phyloP scores from a whole-genome alignment of 2,113 vertebrate genomes.

The Sula dactylatra region DNA sequence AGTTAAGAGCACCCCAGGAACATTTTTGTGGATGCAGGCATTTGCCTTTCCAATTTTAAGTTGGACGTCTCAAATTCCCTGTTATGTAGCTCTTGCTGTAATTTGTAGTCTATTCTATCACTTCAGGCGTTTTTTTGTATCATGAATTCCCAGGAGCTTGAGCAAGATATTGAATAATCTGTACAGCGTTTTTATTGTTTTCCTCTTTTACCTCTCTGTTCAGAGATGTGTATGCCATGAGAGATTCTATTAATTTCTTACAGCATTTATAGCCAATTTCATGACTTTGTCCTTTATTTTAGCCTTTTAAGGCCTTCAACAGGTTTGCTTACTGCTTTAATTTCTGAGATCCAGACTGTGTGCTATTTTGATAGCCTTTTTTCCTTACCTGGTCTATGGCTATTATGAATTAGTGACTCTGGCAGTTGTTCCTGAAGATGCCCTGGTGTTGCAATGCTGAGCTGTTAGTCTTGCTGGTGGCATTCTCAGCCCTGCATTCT shows the following conservation, averaged over 20 bases:
- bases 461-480: neutral
- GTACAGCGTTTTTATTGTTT: neutral
- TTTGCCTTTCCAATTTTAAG: neutral
- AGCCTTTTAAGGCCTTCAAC: neutral
- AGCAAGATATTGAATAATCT: neutral
- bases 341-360: neutral
- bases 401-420: neutral
- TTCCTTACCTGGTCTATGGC: neutral
- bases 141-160: neutral
- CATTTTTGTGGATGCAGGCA: neutral
- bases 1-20: neutral
- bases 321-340: neutral
- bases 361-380: neutral
- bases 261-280: neutral
- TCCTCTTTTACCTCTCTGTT: neutral
- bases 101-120: neutral
- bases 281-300: neutral
- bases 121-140: neutral
- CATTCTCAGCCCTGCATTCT: neutral
- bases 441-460: neutral
- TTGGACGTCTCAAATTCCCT: neutral
- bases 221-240: neutral
- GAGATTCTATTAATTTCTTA: neutral
- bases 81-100: neutral
- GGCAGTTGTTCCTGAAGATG: neutral